These are phyloP conservation scores for Mythimna pallens DNA, from an alignment of 2,888 invertebrate genomes.

Conservation along the genomic window DNA sequence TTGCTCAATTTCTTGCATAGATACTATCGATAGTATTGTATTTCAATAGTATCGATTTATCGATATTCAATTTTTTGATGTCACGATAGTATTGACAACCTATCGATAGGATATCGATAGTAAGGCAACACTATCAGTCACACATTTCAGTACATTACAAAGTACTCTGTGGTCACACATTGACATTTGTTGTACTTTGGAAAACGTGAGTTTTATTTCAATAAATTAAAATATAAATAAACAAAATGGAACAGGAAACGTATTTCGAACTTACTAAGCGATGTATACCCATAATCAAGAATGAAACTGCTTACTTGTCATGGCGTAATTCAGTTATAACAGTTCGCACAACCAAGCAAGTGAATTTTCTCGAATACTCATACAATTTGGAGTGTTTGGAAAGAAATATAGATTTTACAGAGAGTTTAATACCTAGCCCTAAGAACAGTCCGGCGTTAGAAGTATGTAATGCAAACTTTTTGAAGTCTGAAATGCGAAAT, in stretches of 20 bases:
- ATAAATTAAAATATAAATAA: not conserved
- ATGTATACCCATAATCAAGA: conserved; percentile 72
- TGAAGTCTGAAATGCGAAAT: conserved; percentile 73
- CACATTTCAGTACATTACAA: too few relatives aligned
- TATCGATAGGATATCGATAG: too few relatives aligned
- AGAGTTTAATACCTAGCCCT: conserved; percentile 71
- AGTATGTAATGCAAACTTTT: conserved; percentile 71
- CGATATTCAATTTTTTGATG: too few relatives aligned
- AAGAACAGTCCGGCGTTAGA: conserved; percentile 75
- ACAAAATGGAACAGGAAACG: conserved; percentile 65
- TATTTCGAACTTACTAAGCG: conserved; percentile 77
- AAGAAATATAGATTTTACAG: conserved; percentile 76
- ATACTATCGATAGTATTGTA: too few relatives aligned
- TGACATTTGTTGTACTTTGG: conserved; percentile 13
- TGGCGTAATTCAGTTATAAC: conserved; percentile 78
- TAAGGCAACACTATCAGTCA: too few relatives aligned
- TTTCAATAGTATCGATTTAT: too few relatives aligned
- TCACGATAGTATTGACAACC: too few relatives aligned
- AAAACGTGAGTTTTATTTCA: conserved; percentile 6
- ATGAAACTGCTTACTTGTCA: conserved; percentile 71
- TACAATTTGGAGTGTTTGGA: conserved; percentile 78
- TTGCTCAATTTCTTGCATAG: too few relatives aligned
- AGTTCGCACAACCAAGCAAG: conserved; percentile 76
- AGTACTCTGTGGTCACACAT: too few relatives aligned
- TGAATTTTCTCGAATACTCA: conserved; percentile 76